Evolutionary conservation across 2,797 vertebrate species (phyloP).

Genomic region (Phaenicophaeus curvirostris): DNA sequence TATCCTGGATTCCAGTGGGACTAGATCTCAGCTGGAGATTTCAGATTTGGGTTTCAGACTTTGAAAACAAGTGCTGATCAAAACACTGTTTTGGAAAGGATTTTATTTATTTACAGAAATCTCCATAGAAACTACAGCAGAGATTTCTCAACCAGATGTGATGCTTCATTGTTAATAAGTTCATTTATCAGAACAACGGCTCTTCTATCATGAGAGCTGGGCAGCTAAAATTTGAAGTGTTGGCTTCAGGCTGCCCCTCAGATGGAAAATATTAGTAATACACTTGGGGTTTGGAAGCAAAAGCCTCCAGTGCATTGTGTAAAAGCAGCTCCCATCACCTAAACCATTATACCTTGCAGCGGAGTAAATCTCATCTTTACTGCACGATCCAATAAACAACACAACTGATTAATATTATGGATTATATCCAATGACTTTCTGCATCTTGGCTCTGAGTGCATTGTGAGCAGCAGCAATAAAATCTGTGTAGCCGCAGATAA

Average conservation of each 20-base stretch:
- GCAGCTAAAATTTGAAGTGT: background rate
- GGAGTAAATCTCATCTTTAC: background rate
- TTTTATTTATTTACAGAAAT: slow-evolving; percentile 42
- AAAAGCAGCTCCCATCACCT: background rate
- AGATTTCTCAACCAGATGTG: slow-evolving; percentile 22
- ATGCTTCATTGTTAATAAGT: slow-evolving; percentile 33
- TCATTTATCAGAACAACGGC: background rate
- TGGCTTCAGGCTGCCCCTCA: slow-evolving; percentile 3
- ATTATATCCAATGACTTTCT: background rate
- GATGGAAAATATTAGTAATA: slow-evolving; percentile 38
- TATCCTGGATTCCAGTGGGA: background rate
- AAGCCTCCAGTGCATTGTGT: background rate
- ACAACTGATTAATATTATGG: background rate
- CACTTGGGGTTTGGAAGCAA: background rate
- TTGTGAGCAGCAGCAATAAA: background rate
- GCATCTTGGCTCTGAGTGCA: background rate
- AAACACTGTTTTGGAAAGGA: slow-evolving; percentile 35
- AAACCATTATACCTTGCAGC: background rate
- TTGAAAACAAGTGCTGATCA: background rate
- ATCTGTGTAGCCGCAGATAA: background rate
- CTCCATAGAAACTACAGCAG: slow-evolving; percentile 39
- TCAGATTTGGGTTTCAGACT: slow-evolving; percentile 21
- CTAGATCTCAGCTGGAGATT: background rate
- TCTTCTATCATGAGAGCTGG: background rate
- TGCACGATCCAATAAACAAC: background rate